These are phyloP conservation scores for Heteropelma amictum DNA, from an alignment of 2,888 invertebrate species.

Conservation along the genomic window DNA sequence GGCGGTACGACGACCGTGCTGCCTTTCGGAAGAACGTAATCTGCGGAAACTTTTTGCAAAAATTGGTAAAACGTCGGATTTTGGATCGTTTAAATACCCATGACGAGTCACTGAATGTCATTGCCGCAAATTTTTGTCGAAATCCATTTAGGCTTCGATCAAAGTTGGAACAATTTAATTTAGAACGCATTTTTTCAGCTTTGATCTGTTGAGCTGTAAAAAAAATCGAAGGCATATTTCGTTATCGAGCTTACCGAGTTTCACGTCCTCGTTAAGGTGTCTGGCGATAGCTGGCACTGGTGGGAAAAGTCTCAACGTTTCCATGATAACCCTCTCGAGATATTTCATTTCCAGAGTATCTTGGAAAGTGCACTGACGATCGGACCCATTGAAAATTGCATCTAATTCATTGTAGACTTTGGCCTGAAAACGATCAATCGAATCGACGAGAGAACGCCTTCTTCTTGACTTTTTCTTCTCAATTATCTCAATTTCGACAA, in stretches of 20 bases:
- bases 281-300: conserved; percentile 89
- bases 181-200: background rate
- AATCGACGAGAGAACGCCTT: background rate
- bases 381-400: conserved; percentile 87
- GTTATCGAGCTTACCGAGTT: conserved; percentile 83
- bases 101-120: too few species aligned
- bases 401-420: conserved; percentile 87
- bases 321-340: conserved; percentile 89
- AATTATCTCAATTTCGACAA: too few species aligned
- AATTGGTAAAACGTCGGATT: background rate
- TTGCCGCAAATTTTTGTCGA: too few species aligned
- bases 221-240: too few species aligned
- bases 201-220: too few species aligned
- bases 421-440: conserved; percentile 72
- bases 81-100: too few species aligned
- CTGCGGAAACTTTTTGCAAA: conserved; percentile 80
- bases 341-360: conserved; percentile 93
- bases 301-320: conserved; percentile 88
- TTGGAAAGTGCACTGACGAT: conserved; percentile 87
- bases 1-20: conserved; percentile 84
- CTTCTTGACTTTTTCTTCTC: too few species aligned
- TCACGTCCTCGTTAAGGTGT: conserved; percentile 85
- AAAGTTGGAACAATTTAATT: too few species aligned
- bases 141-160: too few species aligned
- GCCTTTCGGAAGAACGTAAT: conserved; percentile 85